phyloP scores from a whole-genome alignment of 2,797 vertebrate genomes.

The Cuculus canorus region DNA sequence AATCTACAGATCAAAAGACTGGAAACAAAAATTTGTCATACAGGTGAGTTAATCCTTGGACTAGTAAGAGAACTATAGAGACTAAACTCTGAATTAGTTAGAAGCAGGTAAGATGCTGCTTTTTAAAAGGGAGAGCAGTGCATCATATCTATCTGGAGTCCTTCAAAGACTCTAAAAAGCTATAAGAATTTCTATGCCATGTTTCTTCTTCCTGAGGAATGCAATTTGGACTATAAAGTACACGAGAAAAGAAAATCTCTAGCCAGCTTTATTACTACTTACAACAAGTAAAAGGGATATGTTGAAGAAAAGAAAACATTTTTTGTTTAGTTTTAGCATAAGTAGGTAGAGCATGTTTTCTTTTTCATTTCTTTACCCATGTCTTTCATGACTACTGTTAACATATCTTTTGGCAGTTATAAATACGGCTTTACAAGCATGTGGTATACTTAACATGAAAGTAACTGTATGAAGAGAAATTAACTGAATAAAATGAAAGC shows the following conservation, averaged over 20 bases:
- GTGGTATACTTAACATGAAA: background rate
- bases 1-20: background rate
- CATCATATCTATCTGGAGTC: background rate
- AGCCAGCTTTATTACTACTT: background rate
- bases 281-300: background rate
- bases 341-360: background rate
- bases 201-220: background rate
- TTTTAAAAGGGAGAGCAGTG: background rate
- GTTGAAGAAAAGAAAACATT: background rate
- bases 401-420: background rate
- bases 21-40: background rate
- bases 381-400: background rate
- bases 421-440: background rate
- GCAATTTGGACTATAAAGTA: background rate
- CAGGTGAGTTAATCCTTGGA: background rate
- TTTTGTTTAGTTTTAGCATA: background rate
- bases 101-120: background rate
- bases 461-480: background rate
- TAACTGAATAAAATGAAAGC: background rate
- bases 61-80: background rate
- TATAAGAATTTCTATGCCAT: background rate
- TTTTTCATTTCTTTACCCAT: background rate
- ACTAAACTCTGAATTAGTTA: background rate
- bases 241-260: background rate
- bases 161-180: background rate